phyloP scores from a whole-genome alignment of 1,140 invertebrate genomes.

The Papilio machaon region DNA sequence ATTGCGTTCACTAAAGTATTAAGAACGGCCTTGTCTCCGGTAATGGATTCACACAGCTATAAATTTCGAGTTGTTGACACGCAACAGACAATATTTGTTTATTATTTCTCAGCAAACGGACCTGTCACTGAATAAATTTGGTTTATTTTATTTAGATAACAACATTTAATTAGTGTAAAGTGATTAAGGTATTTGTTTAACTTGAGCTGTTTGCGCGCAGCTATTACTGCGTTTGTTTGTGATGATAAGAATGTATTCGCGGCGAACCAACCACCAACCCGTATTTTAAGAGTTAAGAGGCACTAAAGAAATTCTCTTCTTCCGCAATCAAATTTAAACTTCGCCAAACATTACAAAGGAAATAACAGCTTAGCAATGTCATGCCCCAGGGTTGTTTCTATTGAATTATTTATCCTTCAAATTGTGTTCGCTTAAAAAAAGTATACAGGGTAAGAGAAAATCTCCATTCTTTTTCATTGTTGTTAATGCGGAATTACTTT shows the following conservation, averaged over 20 bases:
- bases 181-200: constrained; percentile 67
- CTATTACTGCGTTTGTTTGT: constrained; percentile 45
- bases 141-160: constrained; percentile 73
- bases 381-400: background rate
- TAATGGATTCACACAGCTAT: constrained; percentile 69
- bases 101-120: constrained; percentile 69
- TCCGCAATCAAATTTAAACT: constrained; percentile 46
- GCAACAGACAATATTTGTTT: constrained; percentile 71
- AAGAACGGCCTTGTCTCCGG: constrained; percentile 56
- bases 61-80: constrained; percentile 74
- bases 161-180: constrained; percentile 68
- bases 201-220: constrained; percentile 54
- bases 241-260: constrained; percentile 56
- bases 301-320: constrained; percentile 48
- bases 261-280: constrained; percentile 56
- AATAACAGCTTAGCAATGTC: constrained; percentile 27
- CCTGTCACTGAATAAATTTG: constrained; percentile 72
- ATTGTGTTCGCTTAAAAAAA: background rate
- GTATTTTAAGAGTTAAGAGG: constrained; percentile 38
- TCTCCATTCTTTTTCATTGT: background rate
- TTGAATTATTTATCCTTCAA: background rate
- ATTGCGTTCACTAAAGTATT: constrained; percentile 43
- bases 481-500: background rate
- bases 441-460: background rate
- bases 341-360: background rate